phyloP scores from a whole-genome alignment of 2,888 invertebrate species.

The Pyrrhosoma nymphula region DNA sequence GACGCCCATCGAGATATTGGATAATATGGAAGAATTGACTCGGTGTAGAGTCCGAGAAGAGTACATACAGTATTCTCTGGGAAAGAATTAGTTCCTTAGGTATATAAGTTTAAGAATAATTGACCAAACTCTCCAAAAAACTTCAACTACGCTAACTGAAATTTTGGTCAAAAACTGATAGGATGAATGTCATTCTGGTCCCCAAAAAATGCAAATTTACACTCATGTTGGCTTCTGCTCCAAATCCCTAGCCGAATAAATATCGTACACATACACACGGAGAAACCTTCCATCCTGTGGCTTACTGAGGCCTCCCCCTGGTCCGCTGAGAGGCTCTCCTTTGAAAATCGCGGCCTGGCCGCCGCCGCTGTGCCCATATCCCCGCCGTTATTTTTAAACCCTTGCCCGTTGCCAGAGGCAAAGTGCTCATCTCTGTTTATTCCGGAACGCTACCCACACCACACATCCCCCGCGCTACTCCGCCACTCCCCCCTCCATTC shows the following conservation, averaged over 20 bases:
- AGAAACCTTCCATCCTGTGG: background rate
- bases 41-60: too few species aligned
- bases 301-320: conserved; percentile 62
- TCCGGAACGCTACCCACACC: conserved; percentile 71
- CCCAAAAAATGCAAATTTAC: too few species aligned
- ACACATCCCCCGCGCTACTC: background rate
- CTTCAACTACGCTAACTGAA: too few species aligned
- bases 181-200: too few species aligned
- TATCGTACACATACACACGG: too few species aligned
- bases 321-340: conserved; percentile 70
- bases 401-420: conserved; percentile 25
- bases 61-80: too few species aligned
- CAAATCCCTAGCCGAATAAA: background rate
- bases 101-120: too few species aligned
- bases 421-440: conserved; percentile 74
- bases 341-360: conserved; percentile 49
- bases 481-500: conserved; percentile 40
- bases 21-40: too few species aligned
- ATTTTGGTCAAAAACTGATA: too few species aligned
- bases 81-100: too few species aligned
- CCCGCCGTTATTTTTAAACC: conserved; percentile 57
- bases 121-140: too few species aligned
- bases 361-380: background rate
- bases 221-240: background rate
- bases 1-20: too few species aligned